Base-by-base conservation (phyloP, 2,797 vertebrate genomes). In the Setipinna tenuifilis region DNA sequence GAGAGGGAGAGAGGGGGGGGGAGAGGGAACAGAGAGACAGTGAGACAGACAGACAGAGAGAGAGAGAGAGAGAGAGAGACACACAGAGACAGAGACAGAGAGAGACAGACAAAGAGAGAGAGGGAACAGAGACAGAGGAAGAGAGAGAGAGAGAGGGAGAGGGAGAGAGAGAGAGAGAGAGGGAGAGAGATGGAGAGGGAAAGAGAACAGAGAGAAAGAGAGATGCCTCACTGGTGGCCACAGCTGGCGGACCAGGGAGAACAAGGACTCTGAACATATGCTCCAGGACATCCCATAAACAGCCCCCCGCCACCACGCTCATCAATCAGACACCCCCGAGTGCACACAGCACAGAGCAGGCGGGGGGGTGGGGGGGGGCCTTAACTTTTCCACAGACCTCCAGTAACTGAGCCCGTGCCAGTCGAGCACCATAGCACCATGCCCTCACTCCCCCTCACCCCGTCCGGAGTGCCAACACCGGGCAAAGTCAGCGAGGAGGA, bases 231-330 rank as follows among this genome's bases (percentile, higher is more conserved):
- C 68, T 35, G 68, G 31, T 17, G 31, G 28, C 68, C 68, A 19
- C 68, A 75, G 68, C 68, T 75, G 31, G 68, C 11, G 28, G 68
- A 41, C 28, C 14, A 28, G 28, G 68, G 28, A 35, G 31, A 35
- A 19, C 44, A 21, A 50, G 62, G 83, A 46, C 87, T 75, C 68
- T 16, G 14, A 75, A 75, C 68, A 75, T 75, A 75, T 75, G 68
- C 68, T 75, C 68, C 31, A 75, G 68, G 68, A 75, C 68, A 35
- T 75, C 28, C 14, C 68, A 75, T 75, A 75, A 75, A 75, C 68
- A 75, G 35, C 68, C 68, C 68, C 68, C 57, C 14, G 82, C 50
- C 86, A 78, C 61, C 41, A 82, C 54, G 44, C 41, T 11, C n/a
- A 84, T 83, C 78, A 28, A 82, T 85, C 82, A 61, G 50, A 35